Base-by-base conservation (phyloP, 2,888 invertebrate genomes). In the Diarsia rubi region DNA sequence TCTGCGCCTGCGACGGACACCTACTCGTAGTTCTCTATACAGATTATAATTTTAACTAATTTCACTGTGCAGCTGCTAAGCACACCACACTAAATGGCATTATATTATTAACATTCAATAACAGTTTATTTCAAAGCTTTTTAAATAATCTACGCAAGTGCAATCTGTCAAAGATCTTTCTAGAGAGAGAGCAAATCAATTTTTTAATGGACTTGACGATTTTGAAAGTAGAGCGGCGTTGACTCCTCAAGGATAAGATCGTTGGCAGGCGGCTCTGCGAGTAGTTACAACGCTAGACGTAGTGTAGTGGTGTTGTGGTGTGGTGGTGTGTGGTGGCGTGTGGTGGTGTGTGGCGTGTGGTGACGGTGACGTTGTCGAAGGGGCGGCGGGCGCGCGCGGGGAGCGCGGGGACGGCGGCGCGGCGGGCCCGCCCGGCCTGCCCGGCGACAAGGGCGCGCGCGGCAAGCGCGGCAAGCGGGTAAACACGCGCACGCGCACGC, bases 381-480 rank as follows among this genome's bases (percentile, higher is more conserved):
- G 97, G 93, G 90, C 97, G 88, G 97, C 97, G 89, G 97, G 97
- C 70, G 96, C 96, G 88, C 97, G 98, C 94, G 98, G 99, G 93
- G 98, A 98, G 95, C 98, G 98, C 94, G 98, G 98, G 92, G 98
- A 98, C 91, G 90, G 97, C 88, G 98, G 98, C 90, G 98, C 98
- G 86, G 97, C 97, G 84, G 98, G 98, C 89, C 97, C 98, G 86
- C 97, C 98, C 89, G 98, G 98, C 90, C 97, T 97, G 89, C 96
- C 97, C 90, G 99, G 99, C 88, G 99, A 98, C 94, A 98, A 98
- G 95, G 99, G 99, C 93, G 97, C 98, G 88, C 97, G 99, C 93
- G 99, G 99, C 93, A 98, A 98, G 95, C 98, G 98, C 96, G 99
- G 99, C 97, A 99, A 99, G 97, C 97, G 98, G 98, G 99, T 99